phyloP scores from a whole-genome alignment of 2,113 vertebrate species.

The Puntigrus tetrazona region DNA sequence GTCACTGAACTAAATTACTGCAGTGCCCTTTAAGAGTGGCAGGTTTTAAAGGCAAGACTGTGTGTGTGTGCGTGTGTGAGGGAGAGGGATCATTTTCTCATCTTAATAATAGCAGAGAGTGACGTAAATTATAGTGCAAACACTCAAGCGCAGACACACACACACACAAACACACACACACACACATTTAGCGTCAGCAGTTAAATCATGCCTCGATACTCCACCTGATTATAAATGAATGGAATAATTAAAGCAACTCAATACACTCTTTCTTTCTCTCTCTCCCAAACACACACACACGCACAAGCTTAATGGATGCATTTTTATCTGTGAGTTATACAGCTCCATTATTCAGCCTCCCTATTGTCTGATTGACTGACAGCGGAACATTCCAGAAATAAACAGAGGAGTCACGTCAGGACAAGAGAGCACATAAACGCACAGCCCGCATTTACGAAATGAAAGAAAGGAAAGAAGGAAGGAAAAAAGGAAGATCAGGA shows the following conservation, averaged over 20 bases:
- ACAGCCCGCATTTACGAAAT: not conserved
- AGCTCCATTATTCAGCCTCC: conserved; percentile 65
- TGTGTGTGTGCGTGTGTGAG: not conserved
- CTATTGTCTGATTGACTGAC: conserved; percentile 53
- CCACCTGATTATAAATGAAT: conserved; percentile 66
- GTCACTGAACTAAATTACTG: conserved; percentile 1
- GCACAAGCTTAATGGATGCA: conserved; percentile 59
- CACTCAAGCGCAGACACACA: not conserved
- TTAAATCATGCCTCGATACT: conserved; percentile 59
- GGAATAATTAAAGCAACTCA: conserved; percentile 59
- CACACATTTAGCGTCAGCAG: conserved; percentile 2
- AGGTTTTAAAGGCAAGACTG: not conserved
- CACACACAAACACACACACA: not conserved
- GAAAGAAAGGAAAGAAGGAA: not conserved
- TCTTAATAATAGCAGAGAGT: conserved; percentile 32
- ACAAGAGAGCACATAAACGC: conserved; percentile 12
- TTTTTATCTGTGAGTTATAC: conserved; percentile 64
- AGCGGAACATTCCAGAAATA: conserved; percentile 49
- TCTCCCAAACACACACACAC: conserved; percentile 22
- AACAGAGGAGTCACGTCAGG: conserved; percentile 30
- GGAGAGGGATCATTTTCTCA: conserved; percentile 34
- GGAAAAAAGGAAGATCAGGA: too few relatives aligned
- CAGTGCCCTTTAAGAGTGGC: conserved; percentile 8
- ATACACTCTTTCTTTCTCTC: not conserved
- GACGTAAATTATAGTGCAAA: conserved; percentile 33